Evolutionary conservation across 2,113 vertebrate species (phyloP), one percentile per base, ranked within the genome.

Genomic region (Phalacrocorax brasilianus): DNA sequence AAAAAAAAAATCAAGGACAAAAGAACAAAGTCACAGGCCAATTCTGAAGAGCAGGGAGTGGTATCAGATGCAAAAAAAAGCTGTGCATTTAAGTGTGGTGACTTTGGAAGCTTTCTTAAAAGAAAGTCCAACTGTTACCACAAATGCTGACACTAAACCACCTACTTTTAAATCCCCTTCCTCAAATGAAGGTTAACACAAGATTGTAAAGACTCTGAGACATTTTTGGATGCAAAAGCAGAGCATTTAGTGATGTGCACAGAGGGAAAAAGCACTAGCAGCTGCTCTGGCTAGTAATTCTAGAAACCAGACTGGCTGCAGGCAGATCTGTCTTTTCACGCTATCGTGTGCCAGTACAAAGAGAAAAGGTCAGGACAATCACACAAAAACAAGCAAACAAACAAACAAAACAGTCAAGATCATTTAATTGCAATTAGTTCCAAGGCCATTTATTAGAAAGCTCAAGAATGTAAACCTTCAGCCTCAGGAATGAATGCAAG

Each of bases 1-100:
- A 30, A 27, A 42, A 44, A 44, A 58, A 67, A 44, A 30, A 24
- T 44, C 74, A 95, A 96, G 95, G 94, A 88, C 78, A 35, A 53
- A 93, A 44, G 44, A 96, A 59, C 23, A 96, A 95, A 94, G 58
- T 83, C 94, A 84, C 30, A 83, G 72, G 49, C 81, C 52, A 49
- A 1, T n/a, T 91, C 81, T 91, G 68, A 90, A 86, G n/a, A 94
- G 75, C 53, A 73, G 53, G 45, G 65, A 1, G 2, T 18, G n/a
- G 42, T 33, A 77, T 50, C n/a, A 87, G 49, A 68, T 50, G 38
- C 45, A 82, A 47, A 88, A 88, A 88, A 82, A 85, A 87, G 33
- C 53, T 79, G 30, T 28, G 33, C 24, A 14, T 71, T 35, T 62
- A 73, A 78, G 63, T 15, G 16, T 32, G 42, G 58, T 53, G 32